Conservation (phyloP, 1,140 invertebrate species). For the Psilanteris sp. region DNA sequence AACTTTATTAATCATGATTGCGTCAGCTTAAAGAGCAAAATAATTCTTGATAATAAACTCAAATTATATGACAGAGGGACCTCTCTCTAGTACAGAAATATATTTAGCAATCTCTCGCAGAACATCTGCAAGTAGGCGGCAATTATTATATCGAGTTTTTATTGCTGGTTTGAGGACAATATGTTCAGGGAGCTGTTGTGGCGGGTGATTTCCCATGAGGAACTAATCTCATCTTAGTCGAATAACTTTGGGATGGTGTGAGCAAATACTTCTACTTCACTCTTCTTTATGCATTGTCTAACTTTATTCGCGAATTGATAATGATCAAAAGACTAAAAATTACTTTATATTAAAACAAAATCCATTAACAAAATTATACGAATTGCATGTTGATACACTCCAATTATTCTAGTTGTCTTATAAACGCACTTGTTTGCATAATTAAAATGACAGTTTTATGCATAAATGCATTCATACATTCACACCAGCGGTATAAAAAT, state of each 20-base stretch:
- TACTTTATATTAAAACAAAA: too few species aligned
- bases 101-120: conserved; percentile 21
- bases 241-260: conserved; percentile 71
- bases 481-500: too few species aligned
- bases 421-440: too few species aligned
- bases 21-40: not conserved
- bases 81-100: conserved; percentile 27
- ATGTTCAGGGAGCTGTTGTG: conserved; percentile 65
- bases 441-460: too few species aligned
- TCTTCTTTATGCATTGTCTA: conserved; percentile 36
- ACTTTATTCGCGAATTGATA: too few species aligned
- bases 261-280: conserved; percentile 54
- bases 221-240: conserved; percentile 73
- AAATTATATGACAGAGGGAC: conserved; percentile 19
- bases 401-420: too few species aligned
- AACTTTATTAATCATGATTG: not conserved
- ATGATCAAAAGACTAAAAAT: too few species aligned
- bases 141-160: conserved; percentile 76
- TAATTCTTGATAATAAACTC: conserved; percentile 27
- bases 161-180: conserved; percentile 71
- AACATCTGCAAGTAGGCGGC: conserved; percentile 46
- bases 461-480: too few species aligned
- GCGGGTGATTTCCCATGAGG: conserved; percentile 76
- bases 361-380: too few species aligned
- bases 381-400: too few species aligned